Percentiles rank a stretch among this genome's conserved stretches.
These are phyloP conservation scores for Okapia johnstoni DNA, from an alignment of 2,113 vertebrate species.

Conservation along the genomic window DNA sequence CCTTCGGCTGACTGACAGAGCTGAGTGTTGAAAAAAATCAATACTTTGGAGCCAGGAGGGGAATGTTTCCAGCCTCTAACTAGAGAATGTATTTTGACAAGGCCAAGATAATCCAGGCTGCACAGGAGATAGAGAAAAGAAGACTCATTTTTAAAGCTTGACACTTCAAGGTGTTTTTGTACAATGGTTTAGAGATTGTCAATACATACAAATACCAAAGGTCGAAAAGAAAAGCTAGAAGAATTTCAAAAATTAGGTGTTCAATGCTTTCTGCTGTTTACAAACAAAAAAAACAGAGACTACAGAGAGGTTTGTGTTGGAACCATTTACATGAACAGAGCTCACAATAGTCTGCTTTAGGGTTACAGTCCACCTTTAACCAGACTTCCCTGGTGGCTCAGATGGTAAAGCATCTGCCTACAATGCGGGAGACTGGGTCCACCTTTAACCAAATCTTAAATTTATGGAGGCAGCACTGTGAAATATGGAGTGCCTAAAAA, in stretches of 20 bases:
- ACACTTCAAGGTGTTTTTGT: conserved; percentile 84
- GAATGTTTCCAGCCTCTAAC: conserved; percentile 86
- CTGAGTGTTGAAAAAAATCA: conserved; percentile 84
- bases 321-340: neutral
- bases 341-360: neutral
- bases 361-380: neutral
- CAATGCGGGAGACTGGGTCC: too few relatives aligned
- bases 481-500: neutral
- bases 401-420: too few relatives aligned
- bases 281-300: neutral
- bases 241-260: conserved; percentile 79
- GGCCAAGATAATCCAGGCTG: conserved; percentile 82
- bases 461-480: neutral
- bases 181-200: conserved; percentile 77
- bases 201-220: conserved; percentile 84
- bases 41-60: conserved; percentile 85
- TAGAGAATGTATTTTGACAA: conserved; percentile 87
- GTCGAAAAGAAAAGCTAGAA: conserved; percentile 76
- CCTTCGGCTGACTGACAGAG: conserved; percentile 77
- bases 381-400: neutral
- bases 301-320: neutral
- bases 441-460: neutral
- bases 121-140: conserved; percentile 76
- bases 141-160: conserved; percentile 83
- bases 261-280: conserved; percentile 62